Evolutionary conservation across 2,797 vertebrate species (phyloP).

Genomic region (Leptatherina wallacei): DNA sequence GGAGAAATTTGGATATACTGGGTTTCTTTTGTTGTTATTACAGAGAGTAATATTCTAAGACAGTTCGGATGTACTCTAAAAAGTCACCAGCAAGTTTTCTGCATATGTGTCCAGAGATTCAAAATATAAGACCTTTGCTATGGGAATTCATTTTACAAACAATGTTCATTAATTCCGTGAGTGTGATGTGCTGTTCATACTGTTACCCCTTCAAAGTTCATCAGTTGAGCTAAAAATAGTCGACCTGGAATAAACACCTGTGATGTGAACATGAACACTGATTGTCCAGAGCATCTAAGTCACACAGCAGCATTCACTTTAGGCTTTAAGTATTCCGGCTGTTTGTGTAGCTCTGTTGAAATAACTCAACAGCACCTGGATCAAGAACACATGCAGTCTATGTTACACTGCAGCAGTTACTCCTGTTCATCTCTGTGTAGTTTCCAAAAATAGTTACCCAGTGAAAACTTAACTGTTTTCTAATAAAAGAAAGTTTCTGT

Average conservation of each 20-base stretch:
- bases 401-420: background rate
- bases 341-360: conserved; percentile 19
- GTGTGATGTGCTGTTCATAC: background rate
- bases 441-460: background rate
- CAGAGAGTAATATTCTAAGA: background rate
- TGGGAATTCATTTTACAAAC: background rate
- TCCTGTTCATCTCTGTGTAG: background rate
- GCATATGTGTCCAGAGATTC: background rate
- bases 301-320: conserved; percentile 18
- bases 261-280: background rate
- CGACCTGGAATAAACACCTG: background rate
- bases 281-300: conserved; percentile 21
- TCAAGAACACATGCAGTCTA: background rate
- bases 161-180: background rate
- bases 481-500: background rate
- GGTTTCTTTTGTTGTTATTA: background rate
- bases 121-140: background rate
- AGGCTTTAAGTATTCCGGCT: background rate
- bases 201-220: conserved; percentile 14
- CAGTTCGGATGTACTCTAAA: background rate
- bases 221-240: conserved; percentile 1
- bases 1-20: background rate
- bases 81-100: background rate
- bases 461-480: background rate
- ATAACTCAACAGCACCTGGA: conserved; percentile 10